Percentiles rank a stretch among this genome's conserved stretches.
These are phyloP conservation scores for Cephus pulcher DNA, from an alignment of 2,888 invertebrate genomes.

Conservation along the genomic window DNA sequence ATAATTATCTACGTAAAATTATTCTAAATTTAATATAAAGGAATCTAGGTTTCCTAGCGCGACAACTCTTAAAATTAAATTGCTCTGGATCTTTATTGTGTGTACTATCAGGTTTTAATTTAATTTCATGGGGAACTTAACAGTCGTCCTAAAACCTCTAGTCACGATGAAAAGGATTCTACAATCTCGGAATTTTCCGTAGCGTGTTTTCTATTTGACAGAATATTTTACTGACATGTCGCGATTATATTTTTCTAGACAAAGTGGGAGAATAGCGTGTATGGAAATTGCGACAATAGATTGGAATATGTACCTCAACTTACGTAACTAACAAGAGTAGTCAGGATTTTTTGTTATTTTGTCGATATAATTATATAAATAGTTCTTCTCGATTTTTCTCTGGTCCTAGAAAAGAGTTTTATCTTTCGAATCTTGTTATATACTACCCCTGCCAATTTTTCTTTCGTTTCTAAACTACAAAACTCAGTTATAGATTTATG, in stretches of 20 bases:
- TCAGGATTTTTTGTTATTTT: not conserved
- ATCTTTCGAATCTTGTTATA: too few species aligned
- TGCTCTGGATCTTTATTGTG: not conserved
- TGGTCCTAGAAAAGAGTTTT: not conserved
- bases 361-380: not conserved
- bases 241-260: not conserved
- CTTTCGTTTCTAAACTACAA: not conserved
- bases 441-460: not conserved
- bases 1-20: not conserved
- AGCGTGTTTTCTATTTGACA: not conserved
- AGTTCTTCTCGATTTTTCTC: not conserved
- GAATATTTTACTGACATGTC: not conserved
- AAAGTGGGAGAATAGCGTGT: not conserved
- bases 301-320: not conserved
- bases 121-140: not conserved
- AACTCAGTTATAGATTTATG: not conserved
- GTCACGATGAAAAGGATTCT: not conserved
- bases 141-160: not conserved
- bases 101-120: not conserved
- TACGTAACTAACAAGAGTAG: not conserved
- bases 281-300: not conserved
- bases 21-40: not conserved
- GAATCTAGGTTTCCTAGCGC: not conserved
- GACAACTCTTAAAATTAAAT: not conserved
- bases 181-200: not conserved